Evolutionary conservation across 2,888 invertebrate genomes (phyloP).

Genomic region (Helobdella robusta): DNA sequence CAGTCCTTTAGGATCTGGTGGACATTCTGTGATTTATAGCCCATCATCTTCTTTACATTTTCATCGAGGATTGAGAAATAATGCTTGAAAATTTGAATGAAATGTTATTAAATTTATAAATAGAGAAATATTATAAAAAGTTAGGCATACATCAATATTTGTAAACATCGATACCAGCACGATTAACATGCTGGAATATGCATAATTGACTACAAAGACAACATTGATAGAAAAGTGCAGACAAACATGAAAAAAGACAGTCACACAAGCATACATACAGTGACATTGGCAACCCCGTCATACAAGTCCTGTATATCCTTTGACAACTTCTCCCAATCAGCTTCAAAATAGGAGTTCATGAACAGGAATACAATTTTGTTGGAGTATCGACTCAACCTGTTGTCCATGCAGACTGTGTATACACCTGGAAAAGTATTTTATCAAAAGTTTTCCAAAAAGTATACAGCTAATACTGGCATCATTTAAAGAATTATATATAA

Average conservation of each 20-base stretch:
- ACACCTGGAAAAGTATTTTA: conserved; percentile 55
- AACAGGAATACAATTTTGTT: conserved; percentile 74
- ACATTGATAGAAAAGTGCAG: neutral
- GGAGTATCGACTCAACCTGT: conserved; percentile 67
- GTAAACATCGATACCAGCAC: neutral
- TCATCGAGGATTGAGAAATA: conserved; percentile 1
- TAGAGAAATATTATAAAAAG: no score
- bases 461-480: neutral
- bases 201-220: neutral
- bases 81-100: neutral
- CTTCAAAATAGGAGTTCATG: conserved; percentile 48
- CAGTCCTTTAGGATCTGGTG: conserved; percentile 5
- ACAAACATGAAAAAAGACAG: neutral
- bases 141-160: no score
- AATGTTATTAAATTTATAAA: no score
- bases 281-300: conserved; percentile 79
- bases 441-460: neutral
- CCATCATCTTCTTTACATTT: neutral
- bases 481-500: neutral
- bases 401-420: conserved; percentile 76
- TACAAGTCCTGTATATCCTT: conserved; percentile 78
- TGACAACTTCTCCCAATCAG: conserved; percentile 74
- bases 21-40: neutral
- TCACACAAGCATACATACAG: conserved; percentile 55
- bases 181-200: neutral